Conservation (phyloP, 2,113 vertebrate species). For the Phyllostomus discolor region DNA sequence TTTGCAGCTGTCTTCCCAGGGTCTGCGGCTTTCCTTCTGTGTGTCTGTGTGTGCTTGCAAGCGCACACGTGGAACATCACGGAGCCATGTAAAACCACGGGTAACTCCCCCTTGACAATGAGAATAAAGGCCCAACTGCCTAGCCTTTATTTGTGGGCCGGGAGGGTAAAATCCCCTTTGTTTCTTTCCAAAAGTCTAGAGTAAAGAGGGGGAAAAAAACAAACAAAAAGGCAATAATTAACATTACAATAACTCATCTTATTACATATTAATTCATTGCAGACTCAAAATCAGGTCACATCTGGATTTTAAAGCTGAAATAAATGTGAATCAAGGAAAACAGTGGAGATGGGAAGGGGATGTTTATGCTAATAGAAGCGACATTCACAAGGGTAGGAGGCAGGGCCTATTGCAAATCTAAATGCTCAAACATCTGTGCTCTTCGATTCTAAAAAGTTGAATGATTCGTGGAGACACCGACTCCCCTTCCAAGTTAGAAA, state of each 20-base stretch:
- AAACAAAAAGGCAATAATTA: background rate
- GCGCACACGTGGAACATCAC: background rate
- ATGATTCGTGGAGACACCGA: background rate
- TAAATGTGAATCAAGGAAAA: background rate
- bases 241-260: background rate
- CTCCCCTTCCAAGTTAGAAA: background rate
- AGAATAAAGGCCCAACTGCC: background rate
- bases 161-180: background rate
- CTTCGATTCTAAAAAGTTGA: background rate
- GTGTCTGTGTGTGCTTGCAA: background rate
- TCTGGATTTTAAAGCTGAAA: conserved; percentile 31
- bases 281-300: conserved; percentile 6
- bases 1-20: background rate
- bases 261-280: background rate
- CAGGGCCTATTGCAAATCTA: background rate
- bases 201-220: background rate
- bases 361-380: background rate
- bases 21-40: background rate
- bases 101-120: background rate
- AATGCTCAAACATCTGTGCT: background rate
- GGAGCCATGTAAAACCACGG: background rate
- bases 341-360: no score
- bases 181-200: conserved; percentile 6
- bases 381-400: background rate
- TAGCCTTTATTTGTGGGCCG: background rate